phyloP scores from a whole-genome alignment of 2,888 invertebrate species.

The Epirrita christyi region DNA sequence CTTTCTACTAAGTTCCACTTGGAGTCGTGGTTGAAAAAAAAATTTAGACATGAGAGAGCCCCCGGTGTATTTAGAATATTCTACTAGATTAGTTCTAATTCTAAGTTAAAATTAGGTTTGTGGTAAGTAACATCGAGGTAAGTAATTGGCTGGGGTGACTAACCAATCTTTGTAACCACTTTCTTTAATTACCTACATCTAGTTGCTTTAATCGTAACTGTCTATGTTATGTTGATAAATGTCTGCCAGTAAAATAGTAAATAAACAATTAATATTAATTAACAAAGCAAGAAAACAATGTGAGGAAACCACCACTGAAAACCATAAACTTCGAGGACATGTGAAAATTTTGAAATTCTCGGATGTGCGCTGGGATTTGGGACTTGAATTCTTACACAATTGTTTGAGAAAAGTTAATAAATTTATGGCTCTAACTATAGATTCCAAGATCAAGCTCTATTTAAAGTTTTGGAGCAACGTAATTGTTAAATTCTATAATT shows the following conservation, averaged over 20 bases:
- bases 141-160: background rate
- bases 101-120: background rate
- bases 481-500: no score
- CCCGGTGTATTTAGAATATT: no score
- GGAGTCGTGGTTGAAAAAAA: no score
- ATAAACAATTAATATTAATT: constrained; percentile 16
- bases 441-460: no score
- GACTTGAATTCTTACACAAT: background rate
- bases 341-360: constrained; percentile 5
- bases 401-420: no score
- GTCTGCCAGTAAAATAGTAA: constrained; percentile 6
- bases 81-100: background rate
- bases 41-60: no score
- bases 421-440: no score
- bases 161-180: background rate
- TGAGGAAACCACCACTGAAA: constrained; percentile 1
- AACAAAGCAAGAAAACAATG: constrained; percentile 9
- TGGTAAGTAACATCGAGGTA: background rate
- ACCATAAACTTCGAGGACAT: constrained; percentile 3
- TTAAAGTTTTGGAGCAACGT: no score
- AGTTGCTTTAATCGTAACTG: background rate
- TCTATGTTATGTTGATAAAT: background rate
- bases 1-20: no score
- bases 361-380: no score
- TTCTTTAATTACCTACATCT: background rate